Evolutionary conservation across 2,113 vertebrate species (phyloP).

Genomic region (Odobenus rosmarus): DNA sequence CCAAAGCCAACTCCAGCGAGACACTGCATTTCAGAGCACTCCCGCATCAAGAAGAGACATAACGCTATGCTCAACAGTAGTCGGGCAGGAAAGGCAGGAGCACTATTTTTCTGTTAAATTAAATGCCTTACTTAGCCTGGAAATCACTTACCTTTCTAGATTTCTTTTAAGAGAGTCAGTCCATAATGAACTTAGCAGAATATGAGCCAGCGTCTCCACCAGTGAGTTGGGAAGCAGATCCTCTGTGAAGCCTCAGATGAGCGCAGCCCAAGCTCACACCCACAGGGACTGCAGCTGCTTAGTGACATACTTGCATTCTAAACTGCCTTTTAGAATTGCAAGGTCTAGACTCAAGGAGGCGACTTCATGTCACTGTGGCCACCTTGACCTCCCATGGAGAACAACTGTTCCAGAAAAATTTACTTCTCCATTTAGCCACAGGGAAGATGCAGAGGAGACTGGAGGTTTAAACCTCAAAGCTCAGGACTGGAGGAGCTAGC

Average conservation of each 20-base stretch:
- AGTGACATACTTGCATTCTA: background rate
- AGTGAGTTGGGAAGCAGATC: background rate
- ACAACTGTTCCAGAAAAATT: background rate
- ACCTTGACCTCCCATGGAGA: background rate
- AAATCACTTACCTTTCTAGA: background rate
- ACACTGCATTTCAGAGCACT: background rate
- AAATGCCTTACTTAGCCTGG: background rate
- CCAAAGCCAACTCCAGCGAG: background rate
- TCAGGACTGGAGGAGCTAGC: background rate
- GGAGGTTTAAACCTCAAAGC: background rate
- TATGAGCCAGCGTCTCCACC: background rate
- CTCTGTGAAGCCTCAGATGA: too few species aligned
- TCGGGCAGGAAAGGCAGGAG: fast-evolving
- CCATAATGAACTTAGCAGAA: background rate
- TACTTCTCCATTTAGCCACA: background rate
- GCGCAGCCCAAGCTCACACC: background rate
- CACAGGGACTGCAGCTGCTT: background rate
- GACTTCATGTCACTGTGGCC: background rate
- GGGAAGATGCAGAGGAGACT: background rate
- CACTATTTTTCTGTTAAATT: background rate
- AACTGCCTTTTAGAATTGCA: background rate
- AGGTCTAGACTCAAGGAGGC: background rate
- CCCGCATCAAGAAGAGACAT: background rate
- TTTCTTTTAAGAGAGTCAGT: background rate
- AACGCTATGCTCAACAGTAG: background rate